Base-by-base conservation (phyloP, 2,113 vertebrate genomes). In the Cryptomyrus ogoouensis region DNA sequence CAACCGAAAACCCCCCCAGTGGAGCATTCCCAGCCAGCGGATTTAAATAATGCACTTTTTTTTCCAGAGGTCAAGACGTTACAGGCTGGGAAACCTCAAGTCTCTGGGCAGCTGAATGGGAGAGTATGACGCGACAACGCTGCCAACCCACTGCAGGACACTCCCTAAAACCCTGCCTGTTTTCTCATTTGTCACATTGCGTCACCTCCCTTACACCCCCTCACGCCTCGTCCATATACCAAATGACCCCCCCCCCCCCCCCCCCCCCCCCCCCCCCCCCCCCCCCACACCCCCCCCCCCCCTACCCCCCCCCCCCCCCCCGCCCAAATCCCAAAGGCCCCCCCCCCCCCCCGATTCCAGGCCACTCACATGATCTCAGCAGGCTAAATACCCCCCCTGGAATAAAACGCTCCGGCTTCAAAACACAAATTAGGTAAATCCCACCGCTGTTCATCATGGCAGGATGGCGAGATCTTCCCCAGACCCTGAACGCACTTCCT, bases 21-120 rank as follows among this genome's bases (percentile, higher is more conserved):
- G 91, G 39, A 86, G 66, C 92, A 92, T 91, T 95, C 95, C 93
- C 90, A 94, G 91, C 93, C 93, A 93, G 87, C 90, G 88, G 91
- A 52, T 87, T 50, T 91, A 92, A 92, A 85, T 86, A 93, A 92
- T 80, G 52, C 92, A 44, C n/a, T 90, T 70, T 70, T 31, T 70
- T 70, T 70, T 70, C 62, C 62, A 70, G 89, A 93, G 91, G 50
- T 0, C 90, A 84, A 88, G 13, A 83, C 80, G 80, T 91, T 88
- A 91, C 92, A 94, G 91, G 89, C 86, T 92, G 90, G 85, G 90
- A 21, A 19, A 39, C 35, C 74, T 88, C 70, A 56, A 47, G 77
- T 31, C 66, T 1, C 0, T 87, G 90, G 74, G 91, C 1, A 80
- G 74, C 74, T 39, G 35, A 42, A 42, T 42, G 74, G 74, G 74